Base-by-base conservation (phyloP, 37 sponge, comb jelly and placozoan genomes). In the Sycon ciliatum region DNA sequence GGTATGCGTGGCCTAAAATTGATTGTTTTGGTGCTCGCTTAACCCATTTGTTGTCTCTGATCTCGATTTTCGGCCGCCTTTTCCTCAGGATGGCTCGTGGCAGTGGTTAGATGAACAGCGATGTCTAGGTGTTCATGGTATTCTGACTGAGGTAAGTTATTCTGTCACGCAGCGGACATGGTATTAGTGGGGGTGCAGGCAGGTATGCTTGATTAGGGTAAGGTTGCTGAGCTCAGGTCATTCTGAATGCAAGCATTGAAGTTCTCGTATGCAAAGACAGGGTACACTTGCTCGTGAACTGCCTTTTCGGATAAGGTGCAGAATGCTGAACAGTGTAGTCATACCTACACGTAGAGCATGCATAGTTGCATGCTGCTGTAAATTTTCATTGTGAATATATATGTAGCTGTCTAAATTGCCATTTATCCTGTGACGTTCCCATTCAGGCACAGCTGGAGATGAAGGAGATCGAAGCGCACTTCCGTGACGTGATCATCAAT, bases 391-490 rank as follows among this genome's bases (percentile, higher is more conserved):
- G 9, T 42, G 13, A 9, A 18, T 42, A 42, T 42, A 42, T 42
- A 42, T 42, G 13, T 18, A 42, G 9, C 49, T 42, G 49, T 42
- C 49, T 42, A 13, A 18, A 18, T 42, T 9, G 49, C 13, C 49
- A 18, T 18, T 13, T 18, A 42, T 42, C n/a, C n/a, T 42, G 49
- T 9, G 7, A 11, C 32, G 7, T 38, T 2, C 34, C 27, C 13
- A n/a, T 32, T 6, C 64, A 91, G 92, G 80, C 84, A 61, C 81
- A 82, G 53, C 49, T 91, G 38, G 92, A 91, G 42, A 53, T 91
- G 79, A 91, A 91, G 69, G 57, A 76, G 18, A 69, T 73, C n/a
- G 78, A 80, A 34, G 79, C 84, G 4, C 24, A 58, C 28, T 91
- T 83, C 60, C 68, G 60, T 28, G 84, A 83, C 57, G 87, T 86